Evolutionary conservation across 2,113 vertebrate species (phyloP).

Genomic region (Hemiprocne comata): DNA sequence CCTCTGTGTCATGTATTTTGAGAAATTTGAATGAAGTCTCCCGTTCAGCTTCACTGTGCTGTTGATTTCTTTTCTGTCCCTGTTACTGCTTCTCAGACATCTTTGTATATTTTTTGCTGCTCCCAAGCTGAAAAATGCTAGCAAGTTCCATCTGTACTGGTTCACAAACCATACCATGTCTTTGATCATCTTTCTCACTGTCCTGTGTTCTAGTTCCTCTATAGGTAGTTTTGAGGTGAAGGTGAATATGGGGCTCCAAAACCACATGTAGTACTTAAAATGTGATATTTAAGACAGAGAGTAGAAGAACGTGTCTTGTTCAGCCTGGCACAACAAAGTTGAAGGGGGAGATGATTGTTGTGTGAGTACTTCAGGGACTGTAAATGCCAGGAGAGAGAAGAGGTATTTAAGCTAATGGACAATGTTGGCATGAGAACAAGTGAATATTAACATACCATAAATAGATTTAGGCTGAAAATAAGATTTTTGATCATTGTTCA

Average conservation of each 20-base stretch:
- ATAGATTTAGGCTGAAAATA: constrained; percentile 36
- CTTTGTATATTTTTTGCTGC: background rate
- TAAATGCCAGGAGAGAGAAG: background rate
- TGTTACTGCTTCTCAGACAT: background rate
- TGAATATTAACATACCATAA: constrained; percentile 11
- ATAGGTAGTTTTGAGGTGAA: background rate
- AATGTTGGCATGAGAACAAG: constrained; percentile 29
- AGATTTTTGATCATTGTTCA: background rate
- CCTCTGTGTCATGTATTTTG: background rate
- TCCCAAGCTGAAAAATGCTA: background rate
- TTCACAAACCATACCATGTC: background rate
- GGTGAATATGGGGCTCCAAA: background rate
- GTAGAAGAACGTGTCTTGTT: background rate
- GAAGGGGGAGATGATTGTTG: background rate
- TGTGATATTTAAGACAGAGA: background rate
- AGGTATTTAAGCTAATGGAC: constrained; percentile 17
- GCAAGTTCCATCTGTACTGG: background rate
- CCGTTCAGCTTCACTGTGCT: background rate
- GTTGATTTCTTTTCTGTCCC: background rate
- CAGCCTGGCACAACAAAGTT: background rate
- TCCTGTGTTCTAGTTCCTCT: background rate
- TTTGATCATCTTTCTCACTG: background rate
- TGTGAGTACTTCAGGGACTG: background rate
- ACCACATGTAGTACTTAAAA: background rate
- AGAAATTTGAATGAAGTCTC: background rate